Base-by-base conservation (phyloP, 2,797 vertebrate species). In the Chelon auratus region DNA sequence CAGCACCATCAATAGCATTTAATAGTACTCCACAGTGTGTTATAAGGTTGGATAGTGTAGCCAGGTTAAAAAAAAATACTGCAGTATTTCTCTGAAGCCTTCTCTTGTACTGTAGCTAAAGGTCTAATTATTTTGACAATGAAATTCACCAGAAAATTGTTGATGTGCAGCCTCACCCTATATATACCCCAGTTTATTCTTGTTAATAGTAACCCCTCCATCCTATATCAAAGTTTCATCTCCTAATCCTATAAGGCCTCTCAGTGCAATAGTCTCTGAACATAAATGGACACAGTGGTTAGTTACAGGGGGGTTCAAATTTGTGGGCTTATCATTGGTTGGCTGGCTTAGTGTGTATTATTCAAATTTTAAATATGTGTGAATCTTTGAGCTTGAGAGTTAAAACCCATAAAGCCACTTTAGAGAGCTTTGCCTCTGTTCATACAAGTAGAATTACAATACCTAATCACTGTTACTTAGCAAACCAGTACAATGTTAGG, bases 301-400 rank as follows among this genome's bases (percentile, higher is more conserved):
- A 78, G 71, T 84, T 73, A 72, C 80, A 68, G 64, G 57, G 57
- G 68, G 62, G 67, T 79, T 84, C 70, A 77, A 62, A 82, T 78
- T 55, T 73, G 75, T 62, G 56, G 57, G 75, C 78, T 87, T 86
- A 82, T 82, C 59, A n/a, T 52, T 68, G 77, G 73, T 77, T 84
- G 78, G 60, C 78, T 84, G 84, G 78, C 80, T 90, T 72, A 83
- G 71, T 36, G 26, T 81, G 78, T 74, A 80, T 86, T 80, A 89
- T 81, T 91, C 73, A 80, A 85, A 80, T 84, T 72, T 76, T 50
- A 37, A 81, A 24, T 58, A 20, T 58, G 60, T 64, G 53, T 75
- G 50, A 82, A 75, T 80, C 61, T 82, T 58, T 40, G 24, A 80
- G 83, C 68, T 72, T 68, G 58, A 78, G 65, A 74, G 70, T 82